A percentile compares a stretch with the other conserved stretches of the same genome.
phyloP scores from a whole-genome alignment of 2,797 vertebrate genomes.

The Oceanodroma leucorhoa region DNA sequence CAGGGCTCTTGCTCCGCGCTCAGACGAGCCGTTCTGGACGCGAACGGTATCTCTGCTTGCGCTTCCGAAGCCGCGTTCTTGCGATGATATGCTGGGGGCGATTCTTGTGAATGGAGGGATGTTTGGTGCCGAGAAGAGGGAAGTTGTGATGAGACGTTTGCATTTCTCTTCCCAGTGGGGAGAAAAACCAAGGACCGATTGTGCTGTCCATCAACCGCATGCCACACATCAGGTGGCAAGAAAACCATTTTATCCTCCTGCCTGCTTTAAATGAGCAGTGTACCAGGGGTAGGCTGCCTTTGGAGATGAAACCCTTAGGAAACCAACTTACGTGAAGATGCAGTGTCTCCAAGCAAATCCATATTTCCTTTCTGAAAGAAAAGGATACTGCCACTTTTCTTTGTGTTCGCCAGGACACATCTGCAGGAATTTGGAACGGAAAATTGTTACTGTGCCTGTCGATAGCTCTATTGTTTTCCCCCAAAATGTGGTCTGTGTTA shows the following conservation, averaged over 20 bases:
- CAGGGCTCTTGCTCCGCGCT: background rate
- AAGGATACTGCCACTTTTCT: background rate
- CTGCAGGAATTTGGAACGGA: background rate
- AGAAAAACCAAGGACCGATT: background rate
- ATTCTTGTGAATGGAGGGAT: background rate
- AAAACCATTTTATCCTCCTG: background rate
- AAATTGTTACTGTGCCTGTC: background rate
- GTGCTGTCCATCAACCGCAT: background rate
- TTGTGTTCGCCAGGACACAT: background rate
- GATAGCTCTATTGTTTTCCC: background rate
- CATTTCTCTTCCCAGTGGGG: background rate
- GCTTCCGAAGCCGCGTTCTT: background rate
- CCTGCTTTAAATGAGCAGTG: background rate
- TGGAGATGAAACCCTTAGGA: background rate
- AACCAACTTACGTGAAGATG: accelerated
- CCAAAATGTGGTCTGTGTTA: background rate
- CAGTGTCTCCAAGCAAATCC: background rate
- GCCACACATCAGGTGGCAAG: background rate
- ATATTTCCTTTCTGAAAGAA: background rate
- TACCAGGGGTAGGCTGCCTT: background rate
- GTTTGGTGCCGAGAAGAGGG: background rate
- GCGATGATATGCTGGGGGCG: background rate
- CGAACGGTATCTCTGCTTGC: background rate
- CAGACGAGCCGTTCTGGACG: accelerated
- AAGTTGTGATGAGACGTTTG: background rate